Evolutionary conservation across 2,888 invertebrate species (phyloP), one percentile per base, ranked within the genome.

Genomic region (Brachypalpus laphriformis): DNA sequence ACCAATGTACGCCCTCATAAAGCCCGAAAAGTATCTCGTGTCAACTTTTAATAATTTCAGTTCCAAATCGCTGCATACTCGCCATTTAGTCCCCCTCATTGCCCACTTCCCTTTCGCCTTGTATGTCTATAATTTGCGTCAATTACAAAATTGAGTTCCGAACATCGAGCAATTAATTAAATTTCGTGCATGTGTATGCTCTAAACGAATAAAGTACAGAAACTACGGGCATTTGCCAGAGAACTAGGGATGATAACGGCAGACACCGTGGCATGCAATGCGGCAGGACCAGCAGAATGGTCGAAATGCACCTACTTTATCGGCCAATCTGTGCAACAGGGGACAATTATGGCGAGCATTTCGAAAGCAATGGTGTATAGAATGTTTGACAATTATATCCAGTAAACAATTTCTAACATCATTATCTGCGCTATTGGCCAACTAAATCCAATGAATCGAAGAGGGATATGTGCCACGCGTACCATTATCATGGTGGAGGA

Each of bases 81-180:
- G 14, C 22, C 31, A 34, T 20, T n/a, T 34, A 40, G 3, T 9
- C 8, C 8, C 28, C 16, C 16, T 9, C 9, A 42, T 42, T 25
- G 42, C 42, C 59, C 14, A 25, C 7, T 25, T 40, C 40, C 18
- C 22, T n/a, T 14, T 34, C 6, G 34, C 9, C 34, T 8, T 34
- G 34, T 34, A 9, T 14, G 14, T 22, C 22, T 42, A 42, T 42
- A 59, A 42, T 61, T 25, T 16, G 25, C 11, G 25, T 42, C 25
- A 61, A 54, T 63, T 54, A 18, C 31, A 54, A 74, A 74, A 74
- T 74, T 74, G 61, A 54, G 40, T 61, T 28, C 63, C 42, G 74
- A 74, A 74, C 63, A 45, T 40, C 42, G 42, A 72, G 42, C 31
- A 40, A 54, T 47, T 74, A 45, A 61, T 61, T 28, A 45, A 25